A percentile compares a stretch with the other conserved stretches of the same genome.
phyloP scores from a whole-genome alignment of 2,888 invertebrate species.

The Dicycla oo region DNA sequence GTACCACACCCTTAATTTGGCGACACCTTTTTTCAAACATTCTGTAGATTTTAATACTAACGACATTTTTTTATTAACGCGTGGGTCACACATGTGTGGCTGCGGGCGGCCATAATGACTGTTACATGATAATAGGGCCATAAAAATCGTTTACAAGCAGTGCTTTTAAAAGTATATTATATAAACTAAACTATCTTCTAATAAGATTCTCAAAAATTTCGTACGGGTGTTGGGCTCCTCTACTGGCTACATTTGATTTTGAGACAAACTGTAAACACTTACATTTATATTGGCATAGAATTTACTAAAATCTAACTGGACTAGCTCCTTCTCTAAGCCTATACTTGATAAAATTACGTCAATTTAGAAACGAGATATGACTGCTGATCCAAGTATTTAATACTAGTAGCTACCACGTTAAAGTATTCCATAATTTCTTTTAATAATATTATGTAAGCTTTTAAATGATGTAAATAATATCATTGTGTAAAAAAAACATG shows the following conservation, averaged over 20 bases:
- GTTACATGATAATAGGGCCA: conserved; percentile 45
- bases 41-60: not conserved
- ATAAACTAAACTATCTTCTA: conserved; percentile 59
- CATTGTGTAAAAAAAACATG: not conserved
- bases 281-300: conserved; percentile 80
- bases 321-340: conserved; percentile 87
- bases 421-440: not conserved
- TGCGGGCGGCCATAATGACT: not conserved
- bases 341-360: conserved; percentile 65
- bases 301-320: conserved; percentile 83
- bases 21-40: too few species aligned
- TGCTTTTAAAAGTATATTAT: conserved; percentile 40
- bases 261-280: conserved; percentile 76
- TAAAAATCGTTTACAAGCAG: conserved; percentile 50
- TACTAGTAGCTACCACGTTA: conserved; percentile 56
- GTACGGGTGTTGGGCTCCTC: conserved; percentile 68
- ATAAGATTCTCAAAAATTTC: conserved; percentile 67
- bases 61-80: conserved; percentile 3
- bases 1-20: too few species aligned
- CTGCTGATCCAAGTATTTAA: conserved; percentile 37
- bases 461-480: not conserved
- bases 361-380: conserved; percentile 64
- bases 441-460: too few species aligned
- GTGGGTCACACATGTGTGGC: conserved; percentile 1
- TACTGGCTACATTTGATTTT: conserved; percentile 75